phyloP scores from a whole-genome alignment of 1,140 invertebrate genomes.

The Drosophila teissieri region DNA sequence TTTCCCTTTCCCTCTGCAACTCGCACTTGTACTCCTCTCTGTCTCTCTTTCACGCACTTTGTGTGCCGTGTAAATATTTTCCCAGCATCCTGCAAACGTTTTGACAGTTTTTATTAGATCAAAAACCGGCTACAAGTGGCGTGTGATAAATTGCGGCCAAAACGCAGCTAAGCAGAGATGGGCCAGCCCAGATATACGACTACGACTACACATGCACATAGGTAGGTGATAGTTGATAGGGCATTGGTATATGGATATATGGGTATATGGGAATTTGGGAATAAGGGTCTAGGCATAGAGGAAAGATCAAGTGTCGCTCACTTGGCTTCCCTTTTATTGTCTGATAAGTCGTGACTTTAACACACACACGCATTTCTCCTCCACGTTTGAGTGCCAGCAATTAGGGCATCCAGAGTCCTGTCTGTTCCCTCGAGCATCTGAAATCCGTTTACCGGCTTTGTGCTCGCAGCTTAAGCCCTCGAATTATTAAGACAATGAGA shows the following conservation, averaged over 20 bases:
- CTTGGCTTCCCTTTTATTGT: constrained; percentile 43
- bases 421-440: background rate
- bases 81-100: constrained; percentile 79
- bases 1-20: background rate
- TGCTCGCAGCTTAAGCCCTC: background rate
- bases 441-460: constrained; percentile 14
- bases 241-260: background rate
- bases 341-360: constrained; percentile 57
- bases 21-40: no score
- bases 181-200: constrained; percentile 30
- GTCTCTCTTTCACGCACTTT: constrained; percentile 15
- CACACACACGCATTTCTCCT: constrained; percentile 14
- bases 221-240: background rate
- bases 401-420: constrained; percentile 12
- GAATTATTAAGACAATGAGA: constrained; percentile 9
- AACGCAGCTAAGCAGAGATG: constrained; percentile 43
- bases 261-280: background rate
- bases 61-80: constrained; percentile 77
- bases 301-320: constrained; percentile 62
- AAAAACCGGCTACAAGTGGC: constrained; percentile 74
- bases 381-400: constrained; percentile 14
- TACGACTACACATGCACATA: background rate
- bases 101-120: constrained; percentile 82
- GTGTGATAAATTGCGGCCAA: constrained; percentile 80
- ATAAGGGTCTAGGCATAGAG: background rate